These are phyloP conservation scores for Malurus melanocephalus DNA, from an alignment of 2,113 vertebrate species.

Conservation along the genomic window DNA sequence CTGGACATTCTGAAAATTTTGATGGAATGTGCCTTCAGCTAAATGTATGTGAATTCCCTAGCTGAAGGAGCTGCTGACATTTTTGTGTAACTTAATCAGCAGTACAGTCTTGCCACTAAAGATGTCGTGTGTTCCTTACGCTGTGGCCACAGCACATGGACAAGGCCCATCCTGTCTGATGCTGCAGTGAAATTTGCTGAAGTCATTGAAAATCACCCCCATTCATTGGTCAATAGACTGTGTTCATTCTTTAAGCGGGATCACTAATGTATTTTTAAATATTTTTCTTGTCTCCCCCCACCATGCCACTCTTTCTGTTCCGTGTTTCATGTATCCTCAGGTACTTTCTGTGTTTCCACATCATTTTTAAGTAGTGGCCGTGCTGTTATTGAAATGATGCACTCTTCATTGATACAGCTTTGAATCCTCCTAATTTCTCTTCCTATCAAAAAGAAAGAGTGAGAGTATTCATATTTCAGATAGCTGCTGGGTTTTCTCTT, in stretches of 20 bases:
- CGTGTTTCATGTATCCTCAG: neutral
- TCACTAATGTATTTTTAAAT: neutral
- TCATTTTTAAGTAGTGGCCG: neutral
- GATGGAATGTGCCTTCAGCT: neutral
- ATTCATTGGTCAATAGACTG: neutral
- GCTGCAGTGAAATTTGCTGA: neutral
- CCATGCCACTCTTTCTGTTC: neutral
- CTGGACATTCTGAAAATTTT: neutral
- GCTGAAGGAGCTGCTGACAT: neutral
- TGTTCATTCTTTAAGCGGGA: neutral
- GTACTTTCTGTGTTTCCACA: neutral
- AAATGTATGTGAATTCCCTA: neutral
- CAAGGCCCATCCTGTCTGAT: neutral
- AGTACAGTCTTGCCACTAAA: neutral
- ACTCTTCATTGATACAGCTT: neutral
- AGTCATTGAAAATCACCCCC: neutral
- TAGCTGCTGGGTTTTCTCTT: neutral
- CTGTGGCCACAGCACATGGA: fast-evolving
- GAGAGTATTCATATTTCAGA: neutral
- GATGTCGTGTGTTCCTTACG: neutral
- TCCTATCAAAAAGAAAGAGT: neutral
- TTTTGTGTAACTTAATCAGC: neutral
- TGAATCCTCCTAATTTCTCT: neutral
- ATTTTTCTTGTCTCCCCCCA: neutral
- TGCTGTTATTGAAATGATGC: neutral